Evolutionary conservation across 2,888 invertebrate genomes (phyloP), one percentile per base, ranked within the genome.

Genomic region (Melangyna quadrimaculata): DNA sequence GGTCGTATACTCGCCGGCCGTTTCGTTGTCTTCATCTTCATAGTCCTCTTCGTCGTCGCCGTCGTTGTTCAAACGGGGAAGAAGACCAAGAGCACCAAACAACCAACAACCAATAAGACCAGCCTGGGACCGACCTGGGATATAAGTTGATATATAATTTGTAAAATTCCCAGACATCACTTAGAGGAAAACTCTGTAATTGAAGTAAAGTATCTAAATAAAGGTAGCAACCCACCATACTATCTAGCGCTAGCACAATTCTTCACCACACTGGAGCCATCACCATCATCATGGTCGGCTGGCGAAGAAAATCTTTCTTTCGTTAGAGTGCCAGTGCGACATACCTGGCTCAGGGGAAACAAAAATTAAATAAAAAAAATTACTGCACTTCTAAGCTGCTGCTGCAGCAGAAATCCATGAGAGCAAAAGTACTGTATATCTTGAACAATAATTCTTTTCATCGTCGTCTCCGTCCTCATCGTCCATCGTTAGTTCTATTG

Each of bases 141-240:
- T 59, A 59, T 57, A 59, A 29, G 73, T 37, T 71, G 71, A 77
- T 69, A 67, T 84, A 78, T 86, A 86, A 86, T 86, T 86, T 86
- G 81, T 70, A 69, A 73, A 81, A 86, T 86, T 86, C 81, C 77
- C 86, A 86, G 86, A 86, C 86, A 78, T 81, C 81, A 81, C 86
- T 86, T 86, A 81, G 81, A 81, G 81, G 71, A 81, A 86, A 81
- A 86, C 81, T 86, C 81, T 81, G 86, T 81, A 81, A 86, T 86
- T 86, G 86, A 86, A 81, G 77, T 55, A 81, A 81, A 86, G 72
- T 81, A 86, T 86, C 86, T 86, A 77, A 77, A 81, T 81, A 51
- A 72, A 77, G 86, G 80, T 81, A 81, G 73, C 69, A 80, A 45
- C 65, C 80, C 86, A 86, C 69, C 63, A n/a, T n/a, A 78, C 73